Evolutionary conservation across 2,888 invertebrate species (phyloP), one percentile per base, ranked within the genome.

Genomic region (Nomada flava): DNA sequence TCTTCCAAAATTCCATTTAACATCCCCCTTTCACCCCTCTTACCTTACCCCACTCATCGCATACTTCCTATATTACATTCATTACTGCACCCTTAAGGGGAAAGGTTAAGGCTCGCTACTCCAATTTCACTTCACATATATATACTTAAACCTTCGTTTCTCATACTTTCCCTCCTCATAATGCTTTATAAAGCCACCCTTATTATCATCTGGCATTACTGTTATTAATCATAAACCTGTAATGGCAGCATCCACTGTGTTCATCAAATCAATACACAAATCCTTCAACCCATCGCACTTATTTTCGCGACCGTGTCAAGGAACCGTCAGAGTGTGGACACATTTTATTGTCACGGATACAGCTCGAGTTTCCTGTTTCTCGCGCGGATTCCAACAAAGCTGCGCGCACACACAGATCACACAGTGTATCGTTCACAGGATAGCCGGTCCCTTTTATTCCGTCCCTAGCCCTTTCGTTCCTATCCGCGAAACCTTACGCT

Each of bases 401-500:
- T 59, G 47, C 59, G 36, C 70, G 47, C 36, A 36, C 55, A 55
- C 69, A 70, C 15, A 52, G 67, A 82, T 82, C 75, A 67, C 68
- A 57, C 44, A 62, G 59, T 15, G 52, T 71, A 79, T 73, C 59
- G 65, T 62, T 47, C 57, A 29, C n/a, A 20, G 29, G 29, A 2
- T 47, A 53, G 36, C 53, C 76, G 26, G 64, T 29, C 53, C 52
- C 60, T 62, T 69, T 80, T 64, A 42, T 71, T 42, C 76, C 52
- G 63, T 26, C n/a, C 42, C 42, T 23, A 20, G 11, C 62, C 36
- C 42, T 23, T 20, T 10, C 36, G 42, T n/a, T 80, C 67, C 68
- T 72, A 68, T 55, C 57, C 75, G 59, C 75, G 76, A 26, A 65
- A 60, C 73, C 81, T 76, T 69, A 70, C 77, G 72, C 64, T 50